Conservation (phyloP, 2,888 invertebrate species). For the Lasius platythorax region DNA sequence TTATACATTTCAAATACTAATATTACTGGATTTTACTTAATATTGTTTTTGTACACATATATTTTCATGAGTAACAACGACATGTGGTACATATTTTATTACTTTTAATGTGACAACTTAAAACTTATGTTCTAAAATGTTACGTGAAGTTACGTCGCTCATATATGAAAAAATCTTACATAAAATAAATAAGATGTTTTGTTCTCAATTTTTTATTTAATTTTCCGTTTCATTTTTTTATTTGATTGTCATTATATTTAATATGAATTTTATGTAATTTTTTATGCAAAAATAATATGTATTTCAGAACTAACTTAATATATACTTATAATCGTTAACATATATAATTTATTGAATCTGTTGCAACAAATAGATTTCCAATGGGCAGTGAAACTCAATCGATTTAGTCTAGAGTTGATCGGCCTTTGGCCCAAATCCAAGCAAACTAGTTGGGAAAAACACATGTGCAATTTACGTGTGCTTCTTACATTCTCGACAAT, state of each 20-base stretch:
- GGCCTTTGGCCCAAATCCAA: conserved; percentile 53
- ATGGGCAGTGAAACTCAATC: conserved; percentile 54
- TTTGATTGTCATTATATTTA: not conserved
- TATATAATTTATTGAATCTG: not conserved
- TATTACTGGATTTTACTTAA: too few species aligned
- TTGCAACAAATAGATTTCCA: conserved; percentile 42
- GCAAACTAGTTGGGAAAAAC: not conserved
- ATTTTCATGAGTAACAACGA: too few species aligned
- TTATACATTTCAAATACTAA: too few species aligned
- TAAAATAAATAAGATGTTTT: too few species aligned
- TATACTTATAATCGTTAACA: not conserved
- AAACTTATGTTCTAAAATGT: too few species aligned
- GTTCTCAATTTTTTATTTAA: too few species aligned
- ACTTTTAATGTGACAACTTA: too few species aligned
- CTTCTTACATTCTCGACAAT: too few species aligned
- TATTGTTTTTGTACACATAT: too few species aligned
- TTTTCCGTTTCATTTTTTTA: too few species aligned
- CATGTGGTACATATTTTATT: too few species aligned
- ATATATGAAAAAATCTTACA: not conserved
- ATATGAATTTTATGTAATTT: not conserved
- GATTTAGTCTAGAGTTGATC: not conserved
- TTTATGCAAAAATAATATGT: not conserved
- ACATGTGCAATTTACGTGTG: conserved; percentile 6
- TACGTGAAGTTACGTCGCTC: too few species aligned
- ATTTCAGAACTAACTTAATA: not conserved